These are phyloP conservation scores for Verasper variegatus DNA, from an alignment of 2,113 vertebrate genomes.

Conservation along the genomic window DNA sequence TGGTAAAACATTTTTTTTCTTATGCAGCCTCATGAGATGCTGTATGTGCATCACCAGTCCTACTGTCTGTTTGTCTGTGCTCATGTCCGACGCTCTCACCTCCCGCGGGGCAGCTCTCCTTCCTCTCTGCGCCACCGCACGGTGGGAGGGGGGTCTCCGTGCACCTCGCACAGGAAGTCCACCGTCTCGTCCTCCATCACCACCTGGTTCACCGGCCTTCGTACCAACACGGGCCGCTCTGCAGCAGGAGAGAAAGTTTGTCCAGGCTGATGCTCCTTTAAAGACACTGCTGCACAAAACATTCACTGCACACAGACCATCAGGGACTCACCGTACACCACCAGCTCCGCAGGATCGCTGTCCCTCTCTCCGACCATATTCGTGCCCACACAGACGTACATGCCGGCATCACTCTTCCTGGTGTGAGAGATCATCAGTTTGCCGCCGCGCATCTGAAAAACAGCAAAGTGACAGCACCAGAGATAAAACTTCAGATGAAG, in stretches of 20 bases:
- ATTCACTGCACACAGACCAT: background rate
- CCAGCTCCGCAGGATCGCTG: constrained; percentile 95
- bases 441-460: constrained; percentile 91
- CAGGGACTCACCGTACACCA: constrained; percentile 89
- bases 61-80: constrained; percentile 1
- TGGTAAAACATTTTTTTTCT: constrained; percentile 2
- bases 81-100: constrained; percentile 76
- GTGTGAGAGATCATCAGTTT: constrained; percentile 97
- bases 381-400: constrained; percentile 96
- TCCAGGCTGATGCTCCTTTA: background rate
- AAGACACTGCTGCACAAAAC: background rate
- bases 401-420: constrained; percentile 94
- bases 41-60: background rate
- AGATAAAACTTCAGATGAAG: constrained; percentile 5
- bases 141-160: constrained; percentile 94
- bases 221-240: constrained; percentile 93
- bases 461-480: constrained; percentile 15
- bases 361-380: constrained; percentile 98
- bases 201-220: constrained; percentile 93
- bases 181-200: constrained; percentile 94
- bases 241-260: constrained; percentile 1
- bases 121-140: constrained; percentile 96
- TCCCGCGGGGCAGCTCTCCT: constrained; percentile 91
- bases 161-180: constrained; percentile 94
- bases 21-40: constrained; percentile 8